Percentiles rank a stretch among this genome's conserved stretches.
Conservation (phyloP, 2,888 invertebrate genomes). For the Encarsia formosa region DNA sequence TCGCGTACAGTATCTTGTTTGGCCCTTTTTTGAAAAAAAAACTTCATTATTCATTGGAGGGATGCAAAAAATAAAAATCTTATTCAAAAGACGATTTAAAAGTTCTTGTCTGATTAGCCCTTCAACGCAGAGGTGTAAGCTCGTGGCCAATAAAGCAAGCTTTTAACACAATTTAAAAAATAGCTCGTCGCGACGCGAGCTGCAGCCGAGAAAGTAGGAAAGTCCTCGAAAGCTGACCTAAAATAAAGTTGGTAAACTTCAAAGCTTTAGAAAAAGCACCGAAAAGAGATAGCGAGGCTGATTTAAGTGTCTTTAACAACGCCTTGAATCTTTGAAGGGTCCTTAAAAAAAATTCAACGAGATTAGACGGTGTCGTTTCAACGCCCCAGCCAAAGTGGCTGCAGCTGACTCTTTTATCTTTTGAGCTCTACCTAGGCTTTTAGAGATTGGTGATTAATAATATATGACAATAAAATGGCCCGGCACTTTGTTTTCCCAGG, state of each 20-base stretch:
- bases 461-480: not conserved
- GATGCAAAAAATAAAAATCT: no score
- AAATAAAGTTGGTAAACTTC: not conserved
- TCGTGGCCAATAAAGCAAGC: no score
- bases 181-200: no score
- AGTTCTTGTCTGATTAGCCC: no score
- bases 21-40: no score
- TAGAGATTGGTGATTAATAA: conserved; percentile 13
- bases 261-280: conserved; percentile 1
- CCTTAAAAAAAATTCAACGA: conserved; percentile 18
- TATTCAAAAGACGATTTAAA: no score
- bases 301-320: conserved; percentile 26
- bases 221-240: not conserved
- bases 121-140: no score
- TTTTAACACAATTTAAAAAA: no score
- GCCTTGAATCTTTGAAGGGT: conserved; percentile 16
- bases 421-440: not conserved
- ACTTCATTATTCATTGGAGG: no score
- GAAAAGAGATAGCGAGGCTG: conserved; percentile 3
- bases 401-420: not conserved
- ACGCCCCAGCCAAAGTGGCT: not conserved
- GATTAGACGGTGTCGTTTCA: conserved; percentile 3
- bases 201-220: not conserved
- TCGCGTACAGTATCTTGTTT: no score
- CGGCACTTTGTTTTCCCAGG: conserved; percentile 14